phyloP scores from a whole-genome alignment of 2,888 invertebrate species.

The Trachelus stipa region DNA sequence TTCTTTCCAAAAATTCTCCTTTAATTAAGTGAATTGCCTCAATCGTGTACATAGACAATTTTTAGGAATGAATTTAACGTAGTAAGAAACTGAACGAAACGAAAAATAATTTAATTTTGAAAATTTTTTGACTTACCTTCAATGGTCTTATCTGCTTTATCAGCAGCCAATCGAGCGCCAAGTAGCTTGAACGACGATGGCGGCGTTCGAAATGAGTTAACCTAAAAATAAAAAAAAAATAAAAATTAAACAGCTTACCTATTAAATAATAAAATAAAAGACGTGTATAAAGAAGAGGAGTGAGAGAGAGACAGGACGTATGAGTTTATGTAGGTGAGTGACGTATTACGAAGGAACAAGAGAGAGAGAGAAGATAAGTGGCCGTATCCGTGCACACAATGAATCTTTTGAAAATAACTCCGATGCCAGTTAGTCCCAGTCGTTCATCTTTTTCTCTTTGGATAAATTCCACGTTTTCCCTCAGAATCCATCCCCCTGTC shows the following conservation, averaged over 20 bases:
- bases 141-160: background rate
- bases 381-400: too few species aligned
- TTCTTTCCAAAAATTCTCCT: background rate
- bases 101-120: background rate
- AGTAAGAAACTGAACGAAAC: background rate
- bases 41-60: background rate
- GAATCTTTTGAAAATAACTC: too few species aligned
- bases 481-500: too few species aligned
- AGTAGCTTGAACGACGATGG: background rate
- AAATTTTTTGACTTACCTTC: background rate
- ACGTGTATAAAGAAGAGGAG: conserved; percentile 6
- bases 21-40: background rate
- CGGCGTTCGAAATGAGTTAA: background rate
- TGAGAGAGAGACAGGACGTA: conserved; percentile 23
- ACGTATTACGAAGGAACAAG: conserved; percentile 16
- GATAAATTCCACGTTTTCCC: too few species aligned
- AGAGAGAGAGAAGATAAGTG: conserved; percentile 6
- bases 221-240: background rate
- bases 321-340: background rate
- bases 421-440: too few species aligned
- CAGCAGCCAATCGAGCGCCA: background rate
- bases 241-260: background rate
- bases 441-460: too few species aligned
- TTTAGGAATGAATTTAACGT: background rate
- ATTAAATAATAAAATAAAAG: background rate